A percentile compares a stretch with the other conserved stretches of the same genome.
Evolutionary conservation across 1,140 invertebrate species (phyloP).

Genomic region (Halesus radiatus): DNA sequence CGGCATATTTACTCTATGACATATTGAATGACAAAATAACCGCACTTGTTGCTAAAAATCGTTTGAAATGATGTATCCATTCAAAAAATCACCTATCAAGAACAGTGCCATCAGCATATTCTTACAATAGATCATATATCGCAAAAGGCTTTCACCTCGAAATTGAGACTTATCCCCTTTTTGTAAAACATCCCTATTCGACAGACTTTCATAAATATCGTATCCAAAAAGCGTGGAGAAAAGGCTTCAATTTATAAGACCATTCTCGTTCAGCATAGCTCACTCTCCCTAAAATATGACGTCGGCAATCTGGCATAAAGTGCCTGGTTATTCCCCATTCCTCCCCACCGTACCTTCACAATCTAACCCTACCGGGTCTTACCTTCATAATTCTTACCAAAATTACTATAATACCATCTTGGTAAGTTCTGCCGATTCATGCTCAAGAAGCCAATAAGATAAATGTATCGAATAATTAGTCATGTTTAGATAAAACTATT

Average conservation of each 20-base stretch:
- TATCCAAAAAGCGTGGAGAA: conserved; percentile 47
- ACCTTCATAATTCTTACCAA: conserved; percentile 54
- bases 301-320: conserved; percentile 54
- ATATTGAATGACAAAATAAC: too few species aligned
- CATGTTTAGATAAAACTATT: too few species aligned
- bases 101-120: too few species aligned
- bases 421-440: not conserved
- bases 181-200: conserved; percentile 30
- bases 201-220: conserved; percentile 53
- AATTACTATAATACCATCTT: conserved; percentile 29
- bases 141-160: not conserved
- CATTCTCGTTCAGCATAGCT: conserved; percentile 42
- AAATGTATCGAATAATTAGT: too few species aligned
- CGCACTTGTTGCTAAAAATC: too few species aligned
- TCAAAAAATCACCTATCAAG: too few species aligned
- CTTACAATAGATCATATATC: too few species aligned
- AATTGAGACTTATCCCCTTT: conserved; percentile 3
- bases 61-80: too few species aligned
- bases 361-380: conserved; percentile 50
- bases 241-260: conserved; percentile 54
- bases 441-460: not conserved
- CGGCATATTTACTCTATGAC: too few species aligned
- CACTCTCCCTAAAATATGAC: conserved; percentile 52
- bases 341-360: not conserved
- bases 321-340: conserved; percentile 43